Base-by-base conservation (phyloP, 2,113 vertebrate species). In the Planiliza haematocheilus region DNA sequence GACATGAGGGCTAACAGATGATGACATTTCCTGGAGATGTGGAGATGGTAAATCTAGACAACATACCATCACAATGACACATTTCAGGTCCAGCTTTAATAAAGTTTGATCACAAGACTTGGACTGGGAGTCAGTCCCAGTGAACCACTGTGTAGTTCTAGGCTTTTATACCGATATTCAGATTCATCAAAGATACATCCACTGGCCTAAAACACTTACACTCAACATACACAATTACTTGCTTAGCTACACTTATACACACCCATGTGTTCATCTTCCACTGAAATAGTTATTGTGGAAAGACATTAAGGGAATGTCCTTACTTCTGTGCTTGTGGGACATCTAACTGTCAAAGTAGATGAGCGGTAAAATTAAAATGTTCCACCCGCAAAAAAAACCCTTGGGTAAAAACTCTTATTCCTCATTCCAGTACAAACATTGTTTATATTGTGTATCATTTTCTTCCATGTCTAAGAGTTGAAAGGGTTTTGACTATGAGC, bases 171-270 rank as follows among this genome's bases (percentile, higher is more conserved):
- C 11, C 8, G 18, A 10, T 14, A 8, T 48, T 64, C 7, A 64
- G 30, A 57, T 58, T 18, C n/a, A 46, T 30, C 17, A 6, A 1
- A 21, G 38, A 36, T 50, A 41, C 51, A 20, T 36, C 41, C 20
- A 55, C 34, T 61, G 37, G 18, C 43, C 43, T 68, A 14, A 74
- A 52, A 48, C 55, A 55, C 37, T 67, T 36, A 43, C 21, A 67
- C 14, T 20, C 1, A 53, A 10, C 53, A 9, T 20, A 41, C 30
- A 57, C 56, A 12, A 52, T 10, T 16, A 18, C 7, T 12, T 20
- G 13, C 2, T 3, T 1, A n/a, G n/a, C n/a, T n/a, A n/a, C n/a
- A n/a, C n/a, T n/a, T n/a, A n/a, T n/a, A n/a, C n/a, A n/a, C n/a
- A n/a, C n/a, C n/a, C n/a, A n/a, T n/a, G n/a, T n/a, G 2, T 45